Conservation (phyloP, 2,113 vertebrate species). For the Asarcornis scutulata region DNA sequence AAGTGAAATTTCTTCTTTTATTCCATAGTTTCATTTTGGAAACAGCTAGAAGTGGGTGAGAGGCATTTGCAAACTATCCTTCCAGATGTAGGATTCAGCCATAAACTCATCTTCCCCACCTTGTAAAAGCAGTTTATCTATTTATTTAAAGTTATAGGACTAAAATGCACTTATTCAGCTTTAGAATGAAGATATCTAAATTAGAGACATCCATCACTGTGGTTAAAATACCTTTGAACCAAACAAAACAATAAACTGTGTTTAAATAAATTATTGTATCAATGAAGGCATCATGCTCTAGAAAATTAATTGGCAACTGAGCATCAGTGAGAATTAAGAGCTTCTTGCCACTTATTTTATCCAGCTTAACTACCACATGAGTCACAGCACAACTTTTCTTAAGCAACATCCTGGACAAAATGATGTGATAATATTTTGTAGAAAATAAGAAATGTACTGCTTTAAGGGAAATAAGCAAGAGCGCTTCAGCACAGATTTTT, state of each 20-base stretch:
- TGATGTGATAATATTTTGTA: not conserved
- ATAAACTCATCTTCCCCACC: not conserved
- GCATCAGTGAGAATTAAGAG: not conserved
- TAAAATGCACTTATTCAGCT: not conserved
- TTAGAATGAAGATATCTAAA: not conserved
- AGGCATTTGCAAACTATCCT: not conserved
- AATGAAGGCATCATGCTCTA: not conserved
- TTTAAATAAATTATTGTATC: not conserved
- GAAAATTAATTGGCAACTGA: not conserved
- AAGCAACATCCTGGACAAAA: not conserved
- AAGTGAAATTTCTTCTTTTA: not conserved
- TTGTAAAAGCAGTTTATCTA: not conserved
- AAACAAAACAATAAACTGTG: not conserved
- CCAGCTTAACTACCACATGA: not conserved
- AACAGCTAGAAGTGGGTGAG: not conserved
- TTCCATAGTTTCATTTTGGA: not conserved
- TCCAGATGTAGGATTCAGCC: not conserved
- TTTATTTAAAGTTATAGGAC: not conserved
- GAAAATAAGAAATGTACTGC: not conserved
- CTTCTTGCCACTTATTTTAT: not conserved
- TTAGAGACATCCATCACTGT: not conserved
- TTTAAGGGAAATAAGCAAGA: not conserved
- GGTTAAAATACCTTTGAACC: not conserved
- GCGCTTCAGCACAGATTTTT: not conserved
- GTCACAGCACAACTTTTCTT: not conserved